Evolutionary conservation across 2,888 invertebrate genomes (phyloP).

Genomic region (Syrista parreyssii): DNA sequence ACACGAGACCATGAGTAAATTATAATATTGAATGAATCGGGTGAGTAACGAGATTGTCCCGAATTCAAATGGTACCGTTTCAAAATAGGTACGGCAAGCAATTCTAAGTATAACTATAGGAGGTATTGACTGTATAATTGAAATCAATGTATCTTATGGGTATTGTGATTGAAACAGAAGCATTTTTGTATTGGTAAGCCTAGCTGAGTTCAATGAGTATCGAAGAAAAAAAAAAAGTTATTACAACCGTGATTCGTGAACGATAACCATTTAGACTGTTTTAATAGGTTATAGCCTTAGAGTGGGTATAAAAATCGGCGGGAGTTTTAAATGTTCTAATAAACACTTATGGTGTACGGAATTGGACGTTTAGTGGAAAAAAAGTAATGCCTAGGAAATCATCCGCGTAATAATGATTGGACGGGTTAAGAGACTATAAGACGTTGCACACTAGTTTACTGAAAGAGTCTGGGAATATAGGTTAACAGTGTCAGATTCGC

Average conservation of each 20-base stretch:
- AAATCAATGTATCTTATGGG: neutral
- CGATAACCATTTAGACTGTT: neutral
- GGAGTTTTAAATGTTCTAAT: neutral
- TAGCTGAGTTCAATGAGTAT: neutral
- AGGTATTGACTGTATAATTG: neutral
- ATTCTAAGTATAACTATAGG: neutral
- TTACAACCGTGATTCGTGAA: neutral
- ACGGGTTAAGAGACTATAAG: neutral
- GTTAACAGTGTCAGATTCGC: conserved; percentile 4
- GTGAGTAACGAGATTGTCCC: neutral
- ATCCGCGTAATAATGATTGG: neutral
- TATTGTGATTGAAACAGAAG: neutral
- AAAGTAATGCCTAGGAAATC: neutral
- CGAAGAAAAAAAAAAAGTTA: neutral
- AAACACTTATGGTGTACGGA: neutral
- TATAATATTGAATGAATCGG: neutral
- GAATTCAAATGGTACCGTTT: neutral
- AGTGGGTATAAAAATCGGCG: neutral
- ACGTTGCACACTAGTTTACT: neutral
- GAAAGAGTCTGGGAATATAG: neutral
- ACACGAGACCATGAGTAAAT: neutral
- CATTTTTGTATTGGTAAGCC: neutral
- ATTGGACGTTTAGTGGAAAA: neutral
- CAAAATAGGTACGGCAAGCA: neutral
- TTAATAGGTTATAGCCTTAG: neutral